Evolutionary conservation across 37 sponge, comb jelly and placozoan species (phyloP), one percentile per base, ranked within the genome.

Genomic region (Eunapius fragilis): DNA sequence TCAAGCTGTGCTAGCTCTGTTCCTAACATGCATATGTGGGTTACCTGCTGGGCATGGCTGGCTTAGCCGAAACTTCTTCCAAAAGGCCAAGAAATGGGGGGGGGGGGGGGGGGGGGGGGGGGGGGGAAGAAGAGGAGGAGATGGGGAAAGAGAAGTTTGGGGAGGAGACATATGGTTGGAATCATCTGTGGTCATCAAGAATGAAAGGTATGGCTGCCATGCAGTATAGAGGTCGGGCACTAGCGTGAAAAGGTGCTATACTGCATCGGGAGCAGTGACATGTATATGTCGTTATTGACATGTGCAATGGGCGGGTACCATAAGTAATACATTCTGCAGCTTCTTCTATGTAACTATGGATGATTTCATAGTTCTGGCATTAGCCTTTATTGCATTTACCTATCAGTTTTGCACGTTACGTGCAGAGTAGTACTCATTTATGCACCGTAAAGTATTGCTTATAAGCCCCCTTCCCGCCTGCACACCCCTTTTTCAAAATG

Each of bases 21-120:
- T 5, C 90, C 93, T 19, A 87, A 91, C 75, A 89, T n/a, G n/a
- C n/a, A n/a, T 68, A 50, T 95, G 95, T 87, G 95, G 92, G 4
- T 79, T 95, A 24, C 95, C 93, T 32, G 67, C 47, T 14, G 83
- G 82, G 37, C 41, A 25, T 49, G 31, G 31, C 30, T 3, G 82
- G 11, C 23, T 48, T 34, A 68, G 72, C 37, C 30, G 72, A 70
- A 31, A 41, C 82, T 24, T 32, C 72, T 5, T 2, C 71, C 19
- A 71, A 71, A 48, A 71, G 49, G 45, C 26, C 12, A 9, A 71
- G 67, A 37, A 45, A 24, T 26, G 34, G 25, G 36, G 25, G 19
- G 77, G 33, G 47, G n/a, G n/a, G n/a, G n/a, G n/a, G n/a, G n/a
- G n/a, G n/a, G n/a, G n/a, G n/a, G n/a, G n/a, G n/a, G n/a, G n/a